phyloP scores from a whole-genome alignment of 2,888 invertebrate genomes.

The Napeogenes sylphis region DNA sequence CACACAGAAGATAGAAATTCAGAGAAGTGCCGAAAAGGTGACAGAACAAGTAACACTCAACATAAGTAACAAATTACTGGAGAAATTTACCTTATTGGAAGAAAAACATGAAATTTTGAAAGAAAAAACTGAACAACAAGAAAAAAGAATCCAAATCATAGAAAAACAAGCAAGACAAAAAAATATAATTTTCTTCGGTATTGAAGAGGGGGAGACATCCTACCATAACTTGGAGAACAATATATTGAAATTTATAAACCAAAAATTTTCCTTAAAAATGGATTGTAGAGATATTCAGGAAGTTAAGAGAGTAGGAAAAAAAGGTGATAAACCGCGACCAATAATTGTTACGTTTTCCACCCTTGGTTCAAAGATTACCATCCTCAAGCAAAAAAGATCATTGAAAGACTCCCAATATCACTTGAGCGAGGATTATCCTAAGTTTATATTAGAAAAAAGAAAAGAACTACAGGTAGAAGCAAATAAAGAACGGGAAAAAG shows the following conservation, averaged over 20 bases:
- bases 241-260: constrained; percentile 11
- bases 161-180: constrained; percentile 28
- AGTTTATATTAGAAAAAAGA: too few species aligned
- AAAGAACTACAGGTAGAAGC: too few species aligned
- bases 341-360: too few species aligned
- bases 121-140: constrained; percentile 22
- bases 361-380: too few species aligned
- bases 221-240: constrained; percentile 18
- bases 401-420: too few species aligned
- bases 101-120: constrained; percentile 24
- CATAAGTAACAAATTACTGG: neutral
- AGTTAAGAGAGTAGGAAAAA: too few species aligned
- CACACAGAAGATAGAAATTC: neutral
- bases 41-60: neutral
- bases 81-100: constrained; percentile 8
- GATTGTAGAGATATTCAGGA: constrained; percentile 12
- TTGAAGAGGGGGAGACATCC: constrained; percentile 23
- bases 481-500: too few species aligned
- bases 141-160: constrained; percentile 23
- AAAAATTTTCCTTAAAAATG: constrained; percentile 11
- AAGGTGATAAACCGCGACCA: too few species aligned
- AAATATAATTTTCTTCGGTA: constrained; percentile 27
- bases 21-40: neutral
- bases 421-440: too few species aligned
- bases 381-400: too few species aligned